Conservation (phyloP, 2,888 invertebrate genomes). For the Tiliacea citrago region DNA sequence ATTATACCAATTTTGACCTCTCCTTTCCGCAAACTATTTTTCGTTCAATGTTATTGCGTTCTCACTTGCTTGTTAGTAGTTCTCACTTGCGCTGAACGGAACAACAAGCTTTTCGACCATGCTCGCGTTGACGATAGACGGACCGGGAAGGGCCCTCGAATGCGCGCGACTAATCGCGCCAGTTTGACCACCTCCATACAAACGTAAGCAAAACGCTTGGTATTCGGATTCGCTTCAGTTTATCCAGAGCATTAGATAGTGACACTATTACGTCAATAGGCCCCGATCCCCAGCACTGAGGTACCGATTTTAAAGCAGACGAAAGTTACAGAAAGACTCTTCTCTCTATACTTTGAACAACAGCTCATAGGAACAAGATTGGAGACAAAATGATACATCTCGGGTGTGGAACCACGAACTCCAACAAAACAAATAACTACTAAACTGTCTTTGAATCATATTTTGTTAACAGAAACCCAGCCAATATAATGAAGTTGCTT, state of each 20-base stretch:
- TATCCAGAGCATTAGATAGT: not conserved
- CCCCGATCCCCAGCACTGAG: too few species aligned
- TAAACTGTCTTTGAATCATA: not conserved
- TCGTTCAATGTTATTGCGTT: too few species aligned
- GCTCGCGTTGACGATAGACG: too few species aligned
- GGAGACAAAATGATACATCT: not conserved
- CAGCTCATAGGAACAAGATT: not conserved
- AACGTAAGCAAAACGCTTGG: not conserved
- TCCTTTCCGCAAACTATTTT: too few species aligned
- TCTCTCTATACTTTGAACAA: not conserved
- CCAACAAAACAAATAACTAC: not conserved
- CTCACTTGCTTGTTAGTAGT: too few species aligned
- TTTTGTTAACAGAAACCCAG: not conserved
- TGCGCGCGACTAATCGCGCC: too few species aligned
- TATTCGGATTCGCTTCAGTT: not conserved
- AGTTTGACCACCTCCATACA: not conserved
- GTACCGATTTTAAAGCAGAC: not conserved
- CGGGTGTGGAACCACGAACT: not conserved
- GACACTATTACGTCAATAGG: not conserved
- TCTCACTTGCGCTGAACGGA: too few species aligned
- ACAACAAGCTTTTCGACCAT: too few species aligned
- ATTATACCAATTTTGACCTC: too few species aligned
- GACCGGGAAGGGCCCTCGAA: too few species aligned
- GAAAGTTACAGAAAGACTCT: not conserved
- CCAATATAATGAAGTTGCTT: not conserved